These are phyloP conservation scores for Hemibagrus wyckioides DNA, from an alignment of 2,113 vertebrate genomes.

Conservation along the genomic window DNA sequence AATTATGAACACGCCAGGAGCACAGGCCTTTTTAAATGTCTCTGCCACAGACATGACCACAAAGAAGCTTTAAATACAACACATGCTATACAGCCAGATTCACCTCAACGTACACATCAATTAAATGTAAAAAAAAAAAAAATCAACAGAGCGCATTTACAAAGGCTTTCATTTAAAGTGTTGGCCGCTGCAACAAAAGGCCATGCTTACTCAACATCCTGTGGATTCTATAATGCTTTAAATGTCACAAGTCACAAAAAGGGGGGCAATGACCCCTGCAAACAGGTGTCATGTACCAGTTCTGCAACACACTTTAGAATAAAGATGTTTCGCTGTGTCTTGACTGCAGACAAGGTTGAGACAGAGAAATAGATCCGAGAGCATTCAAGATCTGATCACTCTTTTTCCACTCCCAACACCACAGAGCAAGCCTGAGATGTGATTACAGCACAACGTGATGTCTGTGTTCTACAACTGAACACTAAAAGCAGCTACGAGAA, in stretches of 20 bases:
- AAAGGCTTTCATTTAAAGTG: background rate
- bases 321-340: background rate
- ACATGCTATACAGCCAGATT: background rate
- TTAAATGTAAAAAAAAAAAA: constrained; percentile 44
- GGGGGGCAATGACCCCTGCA: background rate
- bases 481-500: background rate
- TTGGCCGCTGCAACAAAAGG: background rate
- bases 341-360: background rate
- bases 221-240: constrained; percentile 7
- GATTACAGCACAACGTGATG: background rate
- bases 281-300: background rate
- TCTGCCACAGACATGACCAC: background rate
- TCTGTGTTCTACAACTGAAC: background rate
- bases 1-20: background rate
- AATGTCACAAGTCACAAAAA: constrained; percentile 8
- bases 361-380: background rate
- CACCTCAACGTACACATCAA: constrained; percentile 33
- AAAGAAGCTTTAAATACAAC: background rate
- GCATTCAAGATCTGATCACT: background rate
- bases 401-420: background rate
- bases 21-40: no score
- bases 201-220: constrained; percentile 24
- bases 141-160: constrained; percentile 16
- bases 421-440: background rate
- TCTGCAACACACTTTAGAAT: background rate